Evolutionary conservation across 2,113 vertebrate species (phyloP).

Genomic region (Mionectes macconnelli): DNA sequence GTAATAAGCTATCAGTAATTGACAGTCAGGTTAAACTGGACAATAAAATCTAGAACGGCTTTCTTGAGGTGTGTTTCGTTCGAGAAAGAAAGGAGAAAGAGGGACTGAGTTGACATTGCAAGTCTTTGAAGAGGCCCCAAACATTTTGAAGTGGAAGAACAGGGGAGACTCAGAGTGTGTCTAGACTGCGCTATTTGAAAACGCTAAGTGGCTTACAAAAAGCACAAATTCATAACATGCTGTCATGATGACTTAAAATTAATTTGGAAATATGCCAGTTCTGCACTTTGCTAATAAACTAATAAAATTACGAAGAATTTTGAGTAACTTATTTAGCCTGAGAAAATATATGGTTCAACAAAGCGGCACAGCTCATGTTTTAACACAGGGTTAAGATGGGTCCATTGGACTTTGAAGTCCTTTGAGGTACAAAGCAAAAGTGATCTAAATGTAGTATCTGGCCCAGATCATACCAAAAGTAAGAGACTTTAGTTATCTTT

Average conservation of each 20-base stretch:
- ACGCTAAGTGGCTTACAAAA: neutral
- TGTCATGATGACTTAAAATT: neutral
- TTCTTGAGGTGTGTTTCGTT: neutral
- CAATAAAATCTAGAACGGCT: neutral
- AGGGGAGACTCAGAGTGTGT: neutral
- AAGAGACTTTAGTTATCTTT: neutral
- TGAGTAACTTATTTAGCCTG: neutral
- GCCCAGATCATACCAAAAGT: neutral
- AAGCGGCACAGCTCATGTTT: neutral
- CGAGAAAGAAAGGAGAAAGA: neutral
- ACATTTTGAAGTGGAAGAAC: neutral
- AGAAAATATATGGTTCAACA: neutral
- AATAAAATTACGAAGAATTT: neutral
- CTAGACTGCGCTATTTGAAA: neutral
- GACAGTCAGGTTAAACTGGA: neutral
- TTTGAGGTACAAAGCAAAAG: neutral
- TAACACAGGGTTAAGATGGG: neutral
- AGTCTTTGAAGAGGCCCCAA: neutral
- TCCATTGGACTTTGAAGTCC: neutral
- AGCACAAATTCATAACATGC: fast-evolving
- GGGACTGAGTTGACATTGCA: neutral
- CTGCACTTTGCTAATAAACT: neutral
- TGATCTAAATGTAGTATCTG: fast-evolving
- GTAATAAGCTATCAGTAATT: neutral
- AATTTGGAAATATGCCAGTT: neutral